These are phyloP conservation scores for Microplitis mediator DNA, from an alignment of 1,140 invertebrate genomes.

Conservation along the genomic window DNA sequence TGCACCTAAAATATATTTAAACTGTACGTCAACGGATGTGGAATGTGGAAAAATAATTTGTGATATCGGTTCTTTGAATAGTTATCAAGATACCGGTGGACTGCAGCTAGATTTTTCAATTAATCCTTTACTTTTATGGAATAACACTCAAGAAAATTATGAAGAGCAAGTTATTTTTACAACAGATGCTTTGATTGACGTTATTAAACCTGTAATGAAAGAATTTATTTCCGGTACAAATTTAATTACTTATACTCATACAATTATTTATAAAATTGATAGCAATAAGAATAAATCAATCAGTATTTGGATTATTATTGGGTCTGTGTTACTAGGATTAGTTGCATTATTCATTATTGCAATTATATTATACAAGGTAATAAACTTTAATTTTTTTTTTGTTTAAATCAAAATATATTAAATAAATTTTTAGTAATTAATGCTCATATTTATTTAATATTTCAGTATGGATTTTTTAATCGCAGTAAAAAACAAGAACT, in stretches of 20 bases:
- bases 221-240: background rate
- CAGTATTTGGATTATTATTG: slow-evolving; percentile 47
- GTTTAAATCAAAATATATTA: no score
- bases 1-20: slow-evolving; percentile 31
- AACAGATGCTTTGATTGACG: slow-evolving; percentile 39
- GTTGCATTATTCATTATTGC: slow-evolving; percentile 45
- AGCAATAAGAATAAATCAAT: slow-evolving; percentile 33
- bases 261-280: slow-evolving; percentile 44
- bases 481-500: slow-evolving; percentile 42
- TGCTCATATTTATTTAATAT: background rate
- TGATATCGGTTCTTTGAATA: slow-evolving; percentile 33
- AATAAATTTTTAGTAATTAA: no score
- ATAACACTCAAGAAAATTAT: slow-evolving; percentile 6
- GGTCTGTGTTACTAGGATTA: slow-evolving; percentile 49
- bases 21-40: slow-evolving; percentile 36
- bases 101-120: slow-evolving; percentile 36
- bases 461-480: slow-evolving; percentile 47
- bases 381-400: slow-evolving; percentile 2
- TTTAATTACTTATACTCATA: slow-evolving; percentile 33
- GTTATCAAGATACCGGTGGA: slow-evolving; percentile 37
- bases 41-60: slow-evolving; percentile 37
- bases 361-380: slow-evolving; percentile 44
- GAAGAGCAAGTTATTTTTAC: slow-evolving; percentile 37
- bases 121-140: background rate
- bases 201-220: slow-evolving; percentile 30